A percentile compares a stretch with the other conserved stretches of the same genome.
These are phyloP conservation scores for Lanistes nyassanus DNA, from an alignment of 1,140 invertebrate genomes.

Conservation along the genomic window DNA sequence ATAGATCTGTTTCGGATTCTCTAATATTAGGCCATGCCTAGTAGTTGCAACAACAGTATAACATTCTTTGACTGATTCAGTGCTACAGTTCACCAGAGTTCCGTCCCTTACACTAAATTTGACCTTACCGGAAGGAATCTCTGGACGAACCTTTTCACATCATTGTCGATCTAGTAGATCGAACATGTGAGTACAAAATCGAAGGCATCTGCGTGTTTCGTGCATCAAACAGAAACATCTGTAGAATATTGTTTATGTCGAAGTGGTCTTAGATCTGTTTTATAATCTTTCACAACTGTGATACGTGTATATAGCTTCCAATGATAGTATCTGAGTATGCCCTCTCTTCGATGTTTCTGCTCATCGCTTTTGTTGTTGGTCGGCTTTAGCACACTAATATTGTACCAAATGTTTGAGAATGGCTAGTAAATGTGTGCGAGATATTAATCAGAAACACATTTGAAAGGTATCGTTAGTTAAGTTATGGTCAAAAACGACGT, in stretches of 20 bases:
- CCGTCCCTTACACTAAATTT: background rate
- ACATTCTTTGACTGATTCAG: too few relatives aligned
- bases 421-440: too few relatives aligned
- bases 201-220: background rate
- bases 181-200: conserved; percentile 24
- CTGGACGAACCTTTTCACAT: background rate
- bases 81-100: background rate
- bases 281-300: background rate
- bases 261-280: background rate
- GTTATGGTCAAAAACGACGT: too few relatives aligned
- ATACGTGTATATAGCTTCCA: background rate
- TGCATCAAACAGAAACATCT: background rate
- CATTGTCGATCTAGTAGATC: background rate
- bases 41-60: too few relatives aligned
- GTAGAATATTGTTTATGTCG: too few relatives aligned
- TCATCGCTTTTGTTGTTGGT: background rate
- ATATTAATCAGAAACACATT: too few relatives aligned
- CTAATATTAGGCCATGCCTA: too few relatives aligned
- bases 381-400: background rate
- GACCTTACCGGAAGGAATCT: background rate
- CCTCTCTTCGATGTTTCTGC: background rate
- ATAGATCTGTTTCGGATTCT: background rate
- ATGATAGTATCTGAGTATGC: too few relatives aligned
- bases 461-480: too few relatives aligned
- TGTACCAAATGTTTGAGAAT: too few relatives aligned